Percentiles rank a stretch among this genome's conserved stretches.
These are phyloP conservation scores for Boloria selene DNA, from an alignment of 2,888 invertebrate species.

Conservation along the genomic window DNA sequence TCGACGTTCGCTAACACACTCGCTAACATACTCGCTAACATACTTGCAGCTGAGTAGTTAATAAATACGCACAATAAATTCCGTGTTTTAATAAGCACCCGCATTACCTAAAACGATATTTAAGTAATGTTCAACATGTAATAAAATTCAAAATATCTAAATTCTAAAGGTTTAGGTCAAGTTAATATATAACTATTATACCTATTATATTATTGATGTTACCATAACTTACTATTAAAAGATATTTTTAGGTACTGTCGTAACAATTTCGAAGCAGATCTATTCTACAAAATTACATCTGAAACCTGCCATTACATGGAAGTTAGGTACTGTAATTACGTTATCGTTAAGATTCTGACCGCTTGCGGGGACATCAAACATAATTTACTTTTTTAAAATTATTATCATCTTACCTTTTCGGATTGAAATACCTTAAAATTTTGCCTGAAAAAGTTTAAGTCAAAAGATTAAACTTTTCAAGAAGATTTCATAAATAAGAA, in stretches of 20 bases:
- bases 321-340: constrained; percentile 14
- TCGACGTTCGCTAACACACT: too few species aligned
- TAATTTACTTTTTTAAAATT: constrained; percentile 10
- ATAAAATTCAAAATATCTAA: too few species aligned
- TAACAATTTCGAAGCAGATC: not conserved
- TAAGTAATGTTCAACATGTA: too few species aligned
- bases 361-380: constrained; percentile 6
- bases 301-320: constrained; percentile 5
- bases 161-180: too few species aligned
- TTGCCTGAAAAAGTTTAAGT: not conserved
- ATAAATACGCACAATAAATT: too few species aligned
- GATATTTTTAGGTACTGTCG: not conserved
- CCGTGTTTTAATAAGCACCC: too few species aligned
- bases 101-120: too few species aligned
- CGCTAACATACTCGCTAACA: too few species aligned
- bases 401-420: constrained; percentile 3
- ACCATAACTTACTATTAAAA: not conserved
- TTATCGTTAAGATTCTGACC: constrained; percentile 21
- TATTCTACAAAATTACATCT: constrained; percentile 6
- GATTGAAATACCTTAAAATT: constrained; percentile 5
- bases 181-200: not conserved
- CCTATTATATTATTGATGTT: too few species aligned
- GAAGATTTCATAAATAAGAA: not conserved
- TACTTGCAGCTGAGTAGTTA: too few species aligned
- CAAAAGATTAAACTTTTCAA: not conserved